These are phyloP conservation scores for Nothoprocta pentlandii DNA, from an alignment of 2,113 vertebrate genomes.

Conservation along the genomic window DNA sequence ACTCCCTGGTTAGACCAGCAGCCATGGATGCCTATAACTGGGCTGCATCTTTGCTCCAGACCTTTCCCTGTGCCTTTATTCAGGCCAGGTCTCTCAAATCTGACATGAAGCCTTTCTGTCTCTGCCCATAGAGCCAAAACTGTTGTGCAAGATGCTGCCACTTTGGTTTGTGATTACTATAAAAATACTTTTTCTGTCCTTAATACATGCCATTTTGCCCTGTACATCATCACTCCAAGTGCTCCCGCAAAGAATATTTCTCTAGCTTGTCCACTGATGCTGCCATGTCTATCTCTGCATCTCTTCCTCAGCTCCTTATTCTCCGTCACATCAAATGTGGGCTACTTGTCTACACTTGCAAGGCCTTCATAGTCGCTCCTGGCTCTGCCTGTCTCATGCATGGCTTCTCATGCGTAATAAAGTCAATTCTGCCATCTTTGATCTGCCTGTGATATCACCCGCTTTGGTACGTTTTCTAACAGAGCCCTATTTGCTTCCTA, in stretches of 20 bases:
- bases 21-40: fast-evolving
- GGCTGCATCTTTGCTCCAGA: background rate
- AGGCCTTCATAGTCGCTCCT: fast-evolving
- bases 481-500: fast-evolving
- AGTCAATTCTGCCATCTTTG: background rate
- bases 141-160: background rate
- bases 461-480: fast-evolving
- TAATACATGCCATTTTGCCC: background rate
- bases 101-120: background rate
- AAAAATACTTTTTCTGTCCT: background rate
- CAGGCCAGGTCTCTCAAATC: background rate
- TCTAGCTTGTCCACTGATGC: fast-evolving
- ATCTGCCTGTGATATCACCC: background rate
- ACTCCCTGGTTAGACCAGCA: background rate
- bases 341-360: background rate
- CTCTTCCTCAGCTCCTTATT: background rate
- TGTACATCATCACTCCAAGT: background rate
- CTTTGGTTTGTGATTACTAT: background rate
- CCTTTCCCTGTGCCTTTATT: background rate
- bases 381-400: background rate
- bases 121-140: background rate
- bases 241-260: background rate
- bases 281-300: background rate
- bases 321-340: background rate
- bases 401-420: fast-evolving